Evolutionary conservation across 2,113 vertebrate genomes (phyloP).

Genomic region (Carollia perspicillata): DNA sequence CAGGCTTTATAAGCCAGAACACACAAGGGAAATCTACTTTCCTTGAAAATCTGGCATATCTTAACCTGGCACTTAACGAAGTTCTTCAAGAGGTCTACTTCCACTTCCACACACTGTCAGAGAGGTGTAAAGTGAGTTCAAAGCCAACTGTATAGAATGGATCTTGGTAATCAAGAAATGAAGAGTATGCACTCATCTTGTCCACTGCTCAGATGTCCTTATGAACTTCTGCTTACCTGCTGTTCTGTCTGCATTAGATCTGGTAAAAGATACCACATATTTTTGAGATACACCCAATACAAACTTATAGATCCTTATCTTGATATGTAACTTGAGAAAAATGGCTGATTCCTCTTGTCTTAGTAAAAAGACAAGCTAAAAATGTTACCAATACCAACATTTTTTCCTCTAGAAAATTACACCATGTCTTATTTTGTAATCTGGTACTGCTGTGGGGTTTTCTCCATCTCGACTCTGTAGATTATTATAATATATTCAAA

Average conservation of each 20-base stretch:
- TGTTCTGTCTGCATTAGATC: background rate
- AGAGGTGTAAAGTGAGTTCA: conserved; percentile 39
- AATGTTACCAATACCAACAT: background rate
- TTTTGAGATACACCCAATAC: background rate
- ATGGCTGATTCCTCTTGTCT: background rate
- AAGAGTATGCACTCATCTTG: background rate
- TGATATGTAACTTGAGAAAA: background rate
- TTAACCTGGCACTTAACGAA: conserved; percentile 68
- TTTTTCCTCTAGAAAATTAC: background rate
- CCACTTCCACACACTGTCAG: conserved; percentile 71
- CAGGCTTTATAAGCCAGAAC: conserved; percentile 78
- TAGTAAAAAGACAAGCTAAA: too few species aligned
- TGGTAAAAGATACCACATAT: background rate
- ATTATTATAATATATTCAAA: background rate
- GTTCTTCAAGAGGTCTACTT: conserved; percentile 76
- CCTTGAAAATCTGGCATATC: conserved; percentile 81
- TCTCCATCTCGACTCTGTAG: background rate
- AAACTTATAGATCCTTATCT: background rate
- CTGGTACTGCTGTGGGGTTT: background rate
- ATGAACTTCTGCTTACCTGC: background rate
- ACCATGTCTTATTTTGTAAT: background rate
- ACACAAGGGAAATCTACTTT: conserved; percentile 84
- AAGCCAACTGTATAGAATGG: background rate
- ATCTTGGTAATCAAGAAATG: background rate
- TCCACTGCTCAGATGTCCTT: background rate